A percentile compares a stretch with the other conserved stretches of the same genome.
Conservation (phyloP, 2,113 vertebrate genomes). For the Vicugna pacos region DNA sequence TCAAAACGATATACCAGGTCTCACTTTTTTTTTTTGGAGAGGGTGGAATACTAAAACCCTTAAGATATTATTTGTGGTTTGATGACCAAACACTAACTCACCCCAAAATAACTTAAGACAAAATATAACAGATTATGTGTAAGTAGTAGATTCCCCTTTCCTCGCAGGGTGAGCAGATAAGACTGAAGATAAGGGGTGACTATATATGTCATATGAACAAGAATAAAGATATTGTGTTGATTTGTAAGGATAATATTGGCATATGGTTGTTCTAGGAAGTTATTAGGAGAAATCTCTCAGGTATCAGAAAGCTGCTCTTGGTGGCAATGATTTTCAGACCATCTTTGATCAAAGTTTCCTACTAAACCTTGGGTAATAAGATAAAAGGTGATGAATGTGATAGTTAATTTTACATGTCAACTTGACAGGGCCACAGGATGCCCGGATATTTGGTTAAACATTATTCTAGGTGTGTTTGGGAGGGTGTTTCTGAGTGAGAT, state of each 20-base stretch:
- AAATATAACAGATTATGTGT: neutral
- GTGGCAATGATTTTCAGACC: neutral
- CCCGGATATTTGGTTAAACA: neutral
- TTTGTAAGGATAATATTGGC: neutral
- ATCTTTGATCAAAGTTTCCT: neutral
- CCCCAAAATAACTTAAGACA: neutral
- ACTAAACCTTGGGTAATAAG: neutral
- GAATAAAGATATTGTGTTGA: neutral
- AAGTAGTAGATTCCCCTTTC: neutral
- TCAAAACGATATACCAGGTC: neutral
- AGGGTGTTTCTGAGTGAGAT: neutral
- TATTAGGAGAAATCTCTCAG: slow-evolving; percentile 28
- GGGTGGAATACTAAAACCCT: neutral
- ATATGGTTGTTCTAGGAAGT: neutral
- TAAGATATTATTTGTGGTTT: neutral
- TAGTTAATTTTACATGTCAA: neutral
- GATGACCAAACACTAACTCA: slow-evolving; percentile 10
- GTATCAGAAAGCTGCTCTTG: neutral
- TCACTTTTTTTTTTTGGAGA: neutral
- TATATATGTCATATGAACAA: neutral
- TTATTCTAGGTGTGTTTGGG: neutral
- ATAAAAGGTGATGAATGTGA: neutral
- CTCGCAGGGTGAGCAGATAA: neutral
- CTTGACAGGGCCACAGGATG: neutral
- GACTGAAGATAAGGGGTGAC: neutral